phyloP scores from a whole-genome alignment of 2,113 vertebrate genomes.

The Zosterops hypoxanthus region DNA sequence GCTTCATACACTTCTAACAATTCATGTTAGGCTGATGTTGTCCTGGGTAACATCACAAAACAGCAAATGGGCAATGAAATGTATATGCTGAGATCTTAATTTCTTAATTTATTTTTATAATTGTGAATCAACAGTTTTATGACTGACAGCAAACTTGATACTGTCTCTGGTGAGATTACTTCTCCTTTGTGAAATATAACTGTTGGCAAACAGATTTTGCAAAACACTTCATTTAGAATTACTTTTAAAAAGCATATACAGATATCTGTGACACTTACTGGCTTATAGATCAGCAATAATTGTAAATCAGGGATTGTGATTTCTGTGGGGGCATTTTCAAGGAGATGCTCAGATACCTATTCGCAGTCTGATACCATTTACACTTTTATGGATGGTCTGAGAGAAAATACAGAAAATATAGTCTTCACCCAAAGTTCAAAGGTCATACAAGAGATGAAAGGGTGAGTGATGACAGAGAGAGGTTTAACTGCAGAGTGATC shows the following conservation, averaged over 20 bases:
- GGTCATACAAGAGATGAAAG: background rate
- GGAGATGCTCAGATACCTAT: background rate
- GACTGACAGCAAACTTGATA: background rate
- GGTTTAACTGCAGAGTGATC: background rate
- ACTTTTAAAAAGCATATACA: background rate
- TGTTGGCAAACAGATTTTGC: background rate
- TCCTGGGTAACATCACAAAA: background rate
- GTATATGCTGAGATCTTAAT: background rate
- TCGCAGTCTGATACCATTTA: background rate
- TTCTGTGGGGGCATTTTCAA: background rate
- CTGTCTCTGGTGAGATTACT: background rate
- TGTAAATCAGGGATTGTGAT: background rate
- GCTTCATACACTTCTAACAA: background rate
- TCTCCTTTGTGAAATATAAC: background rate
- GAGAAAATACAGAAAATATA: constrained; percentile 11
- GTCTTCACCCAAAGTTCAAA: constrained; percentile 1
- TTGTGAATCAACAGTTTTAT: background rate
- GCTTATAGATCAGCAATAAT: background rate
- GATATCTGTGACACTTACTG: background rate
- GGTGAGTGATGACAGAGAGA: background rate
- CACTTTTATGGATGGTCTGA: background rate
- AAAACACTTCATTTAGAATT: background rate
- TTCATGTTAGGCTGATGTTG: background rate
- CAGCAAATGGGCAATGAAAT: background rate
- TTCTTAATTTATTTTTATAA: background rate